A percentile compares a stretch with the other conserved stretches of the same genome.
These are phyloP conservation scores for Dicrurus megarhynchus DNA, from an alignment of 2,113 vertebrate species.

Conservation along the genomic window DNA sequence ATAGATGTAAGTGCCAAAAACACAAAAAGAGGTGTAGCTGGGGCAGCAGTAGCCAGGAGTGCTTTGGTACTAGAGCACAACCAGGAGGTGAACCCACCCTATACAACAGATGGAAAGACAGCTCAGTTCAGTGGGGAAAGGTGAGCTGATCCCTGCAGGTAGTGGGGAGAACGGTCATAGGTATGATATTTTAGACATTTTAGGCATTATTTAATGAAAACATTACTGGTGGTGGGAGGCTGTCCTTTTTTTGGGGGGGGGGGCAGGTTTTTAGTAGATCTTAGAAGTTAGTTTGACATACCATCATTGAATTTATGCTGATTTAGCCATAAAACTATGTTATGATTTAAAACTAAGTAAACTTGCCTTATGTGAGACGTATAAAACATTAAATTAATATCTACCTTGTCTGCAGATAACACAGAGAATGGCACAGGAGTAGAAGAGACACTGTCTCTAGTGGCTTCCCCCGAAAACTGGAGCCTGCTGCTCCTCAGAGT, in stretches of 20 bases:
- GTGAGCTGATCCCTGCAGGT: neutral
- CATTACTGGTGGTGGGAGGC: neutral
- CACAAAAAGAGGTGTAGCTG: neutral
- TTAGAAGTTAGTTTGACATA: neutral
- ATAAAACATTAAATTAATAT: neutral
- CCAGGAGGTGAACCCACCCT: neutral
- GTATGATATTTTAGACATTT: neutral
- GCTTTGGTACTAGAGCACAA: neutral
- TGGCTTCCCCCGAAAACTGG: neutral
- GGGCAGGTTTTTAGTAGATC: neutral
- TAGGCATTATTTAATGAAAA: neutral
- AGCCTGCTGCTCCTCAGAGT: neutral
- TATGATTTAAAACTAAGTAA: neutral
- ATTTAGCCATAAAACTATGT: neutral
- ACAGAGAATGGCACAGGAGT: neutral
- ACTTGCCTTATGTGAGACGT: neutral
- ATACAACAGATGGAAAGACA: accelerated
- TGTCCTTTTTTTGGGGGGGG: neutral
- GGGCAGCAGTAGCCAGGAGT: neutral
- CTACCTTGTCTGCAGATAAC: neutral
- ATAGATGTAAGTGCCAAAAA: neutral
- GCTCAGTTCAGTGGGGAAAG: neutral
- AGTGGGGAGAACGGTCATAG: no score
- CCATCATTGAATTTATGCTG: neutral
- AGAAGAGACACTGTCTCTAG: neutral